Evolutionary conservation across 2,888 invertebrate species (phyloP).

Genomic region (Chymomyza fuscimana): DNA sequence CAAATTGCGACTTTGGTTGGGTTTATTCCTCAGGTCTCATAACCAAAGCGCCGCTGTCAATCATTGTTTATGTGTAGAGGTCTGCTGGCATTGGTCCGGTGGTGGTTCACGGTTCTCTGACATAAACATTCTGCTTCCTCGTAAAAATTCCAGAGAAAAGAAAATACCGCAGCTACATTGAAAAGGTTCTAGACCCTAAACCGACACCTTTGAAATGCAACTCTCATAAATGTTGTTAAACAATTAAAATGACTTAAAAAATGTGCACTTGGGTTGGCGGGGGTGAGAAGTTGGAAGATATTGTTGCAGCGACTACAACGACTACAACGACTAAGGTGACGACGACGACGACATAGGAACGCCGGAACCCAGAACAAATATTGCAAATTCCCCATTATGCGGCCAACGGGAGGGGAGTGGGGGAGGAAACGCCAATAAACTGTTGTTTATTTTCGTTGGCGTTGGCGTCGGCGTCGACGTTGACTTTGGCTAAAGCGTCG

Average conservation of each 20-base stretch:
- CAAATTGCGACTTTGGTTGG: slow-evolving; percentile 22
- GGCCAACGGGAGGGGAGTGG: slow-evolving; percentile 22
- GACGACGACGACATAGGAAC: neutral
- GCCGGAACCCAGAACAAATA: slow-evolving; percentile 20
- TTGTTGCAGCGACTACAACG: neutral
- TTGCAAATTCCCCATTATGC: slow-evolving; percentile 22
- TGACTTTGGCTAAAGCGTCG: slow-evolving; percentile 21
- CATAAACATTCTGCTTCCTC: slow-evolving; percentile 63
- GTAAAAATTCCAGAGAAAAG: slow-evolving; percentile 49
- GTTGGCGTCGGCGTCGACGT: slow-evolving; percentile 12
- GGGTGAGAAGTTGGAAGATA: neutral
- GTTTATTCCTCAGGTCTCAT: neutral
- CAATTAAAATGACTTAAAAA: slow-evolving; percentile 64
- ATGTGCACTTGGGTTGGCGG: neutral
- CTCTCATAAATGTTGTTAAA: slow-evolving; percentile 65
- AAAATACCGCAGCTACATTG: slow-evolving; percentile 31
- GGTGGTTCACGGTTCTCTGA: slow-evolving; percentile 21
- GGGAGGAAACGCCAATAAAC: slow-evolving; percentile 55
- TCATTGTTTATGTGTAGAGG: slow-evolving; percentile 3
- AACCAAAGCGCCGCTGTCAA: slow-evolving; percentile 58
- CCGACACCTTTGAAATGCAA: slow-evolving; percentile 54
- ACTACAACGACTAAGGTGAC: neutral
- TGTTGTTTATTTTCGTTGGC: slow-evolving; percentile 68
- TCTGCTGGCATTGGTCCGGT: neutral
- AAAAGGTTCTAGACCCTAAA: slow-evolving; percentile 54